These are phyloP conservation scores for Euthynnus affinis DNA, from an alignment of 2,797 vertebrate species.

Conservation along the genomic window DNA sequence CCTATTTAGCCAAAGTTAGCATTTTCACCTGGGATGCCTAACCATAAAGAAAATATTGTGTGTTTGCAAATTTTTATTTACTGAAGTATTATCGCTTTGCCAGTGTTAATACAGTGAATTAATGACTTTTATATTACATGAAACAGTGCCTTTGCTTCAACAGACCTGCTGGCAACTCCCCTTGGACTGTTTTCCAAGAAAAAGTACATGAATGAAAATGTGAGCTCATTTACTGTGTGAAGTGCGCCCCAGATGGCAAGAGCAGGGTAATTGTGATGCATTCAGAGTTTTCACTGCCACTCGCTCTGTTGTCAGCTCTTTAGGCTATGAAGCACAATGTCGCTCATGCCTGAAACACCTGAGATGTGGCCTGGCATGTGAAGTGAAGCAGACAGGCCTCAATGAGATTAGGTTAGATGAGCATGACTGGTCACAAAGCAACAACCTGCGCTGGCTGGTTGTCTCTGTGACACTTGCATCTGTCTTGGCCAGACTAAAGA, in stretches of 20 bases:
- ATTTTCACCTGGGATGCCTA: slow-evolving; percentile 17
- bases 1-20: slow-evolving; percentile 16
- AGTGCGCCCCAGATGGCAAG: slow-evolving; percentile 64
- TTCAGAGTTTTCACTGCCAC: slow-evolving; percentile 57
- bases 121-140: slow-evolving; percentile 51
- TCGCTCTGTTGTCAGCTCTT: slow-evolving; percentile 61
- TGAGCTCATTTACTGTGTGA: slow-evolving; percentile 46
- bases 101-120: slow-evolving; percentile 32
- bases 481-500: slow-evolving; percentile 62
- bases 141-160: slow-evolving; percentile 41
- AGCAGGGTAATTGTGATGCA: slow-evolving; percentile 66
- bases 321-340: slow-evolving; percentile 49
- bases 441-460: slow-evolving; percentile 49
- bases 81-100: slow-evolving; percentile 36
- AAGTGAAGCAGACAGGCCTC: slow-evolving; percentile 54
- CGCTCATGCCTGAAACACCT: slow-evolving; percentile 62
- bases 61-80: slow-evolving; percentile 9
- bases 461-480: slow-evolving; percentile 53
- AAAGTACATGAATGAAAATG: slow-evolving; percentile 62
- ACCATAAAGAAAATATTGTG: slow-evolving; percentile 12
- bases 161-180: slow-evolving; percentile 57
- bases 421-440: slow-evolving; percentile 67
- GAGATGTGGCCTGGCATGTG: slow-evolving; percentile 63
- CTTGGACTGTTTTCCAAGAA: slow-evolving; percentile 58
- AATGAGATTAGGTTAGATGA: slow-evolving; percentile 63